phyloP scores from a whole-genome alignment of 1,140 invertebrate genomes.

The Carcinoscorpius rotundicauda region DNA sequence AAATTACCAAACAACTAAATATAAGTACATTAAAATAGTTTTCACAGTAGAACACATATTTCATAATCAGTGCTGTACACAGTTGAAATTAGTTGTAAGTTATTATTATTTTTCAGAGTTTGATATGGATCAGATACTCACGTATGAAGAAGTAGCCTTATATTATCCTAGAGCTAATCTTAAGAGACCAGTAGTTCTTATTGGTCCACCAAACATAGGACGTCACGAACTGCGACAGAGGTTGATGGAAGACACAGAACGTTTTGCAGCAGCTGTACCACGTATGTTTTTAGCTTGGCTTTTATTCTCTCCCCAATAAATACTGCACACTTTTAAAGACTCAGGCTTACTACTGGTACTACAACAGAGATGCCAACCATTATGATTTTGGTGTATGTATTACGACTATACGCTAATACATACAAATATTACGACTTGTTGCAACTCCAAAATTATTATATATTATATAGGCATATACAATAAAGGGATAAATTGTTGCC shows the following conservation, averaged over 20 bases:
- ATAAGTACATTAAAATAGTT: too few species aligned
- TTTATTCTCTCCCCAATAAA: slow-evolving; percentile 6
- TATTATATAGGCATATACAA: too few species aligned
- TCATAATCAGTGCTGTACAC: background rate
- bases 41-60: too few species aligned
- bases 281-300: slow-evolving; percentile 30
- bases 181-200: slow-evolving; percentile 42
- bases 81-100: background rate
- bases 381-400: too few species aligned
- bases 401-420: background rate
- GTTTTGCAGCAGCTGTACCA: slow-evolving; percentile 43
- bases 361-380: too few species aligned
- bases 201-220: slow-evolving; percentile 43
- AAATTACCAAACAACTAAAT: too few species aligned
- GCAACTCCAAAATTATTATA: too few species aligned
- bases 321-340: background rate
- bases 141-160: slow-evolving; percentile 41
- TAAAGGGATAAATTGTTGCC: too few species aligned
- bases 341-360: too few species aligned
- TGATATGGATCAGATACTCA: slow-evolving; percentile 24
- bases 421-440: background rate
- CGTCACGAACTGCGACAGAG: slow-evolving; percentile 39
- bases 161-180: slow-evolving; percentile 40
- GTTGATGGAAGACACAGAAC: slow-evolving; percentile 39
- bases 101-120: slow-evolving; percentile 9